A percentile compares a stretch with the other conserved stretches of the same genome.
Conservation (phyloP, 2,888 invertebrate species). For the Troides helena region DNA sequence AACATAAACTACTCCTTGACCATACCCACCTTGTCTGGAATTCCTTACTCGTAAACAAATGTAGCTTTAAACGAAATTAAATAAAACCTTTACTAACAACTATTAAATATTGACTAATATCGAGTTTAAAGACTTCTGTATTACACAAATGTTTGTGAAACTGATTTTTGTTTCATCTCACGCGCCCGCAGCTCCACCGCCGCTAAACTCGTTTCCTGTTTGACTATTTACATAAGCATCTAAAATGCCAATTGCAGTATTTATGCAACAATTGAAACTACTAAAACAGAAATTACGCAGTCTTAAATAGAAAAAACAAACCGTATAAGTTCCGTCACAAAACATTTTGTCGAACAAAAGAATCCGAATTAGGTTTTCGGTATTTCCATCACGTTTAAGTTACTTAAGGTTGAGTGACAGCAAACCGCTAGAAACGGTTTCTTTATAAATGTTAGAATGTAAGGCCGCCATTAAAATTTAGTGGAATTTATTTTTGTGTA, state of each 20-base stretch:
- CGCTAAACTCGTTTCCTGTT: slow-evolving; percentile 8
- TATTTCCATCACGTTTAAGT: slow-evolving; percentile 14
- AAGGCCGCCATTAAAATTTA: not conserved
- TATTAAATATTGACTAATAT: too few species aligned
- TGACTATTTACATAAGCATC: slow-evolving; percentile 7
- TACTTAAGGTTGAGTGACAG: slow-evolving; percentile 8
- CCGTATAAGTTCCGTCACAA: slow-evolving; percentile 15
- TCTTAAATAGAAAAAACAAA: not conserved
- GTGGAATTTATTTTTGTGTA: not conserved
- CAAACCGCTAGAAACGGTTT: slow-evolving; percentile 4
- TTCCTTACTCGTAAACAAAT: too few species aligned
- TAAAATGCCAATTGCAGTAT: slow-evolving; percentile 9
- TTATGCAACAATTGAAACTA: too few species aligned
- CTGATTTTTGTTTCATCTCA: too few species aligned
- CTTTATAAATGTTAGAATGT: slow-evolving; percentile 8
- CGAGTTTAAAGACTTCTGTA: too few species aligned
- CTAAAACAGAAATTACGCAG: not conserved
- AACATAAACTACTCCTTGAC: too few species aligned
- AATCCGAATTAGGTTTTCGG: slow-evolving; percentile 11
- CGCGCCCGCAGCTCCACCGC: too few species aligned
- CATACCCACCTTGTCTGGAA: too few species aligned
- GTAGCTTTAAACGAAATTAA: too few species aligned
- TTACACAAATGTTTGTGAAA: too few species aligned
- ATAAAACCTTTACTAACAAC: too few species aligned
- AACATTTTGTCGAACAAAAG: slow-evolving; percentile 20